These are phyloP conservation scores for Sarcophaga peregrina DNA, from an alignment of 1,140 invertebrate species.

Conservation along the genomic window DNA sequence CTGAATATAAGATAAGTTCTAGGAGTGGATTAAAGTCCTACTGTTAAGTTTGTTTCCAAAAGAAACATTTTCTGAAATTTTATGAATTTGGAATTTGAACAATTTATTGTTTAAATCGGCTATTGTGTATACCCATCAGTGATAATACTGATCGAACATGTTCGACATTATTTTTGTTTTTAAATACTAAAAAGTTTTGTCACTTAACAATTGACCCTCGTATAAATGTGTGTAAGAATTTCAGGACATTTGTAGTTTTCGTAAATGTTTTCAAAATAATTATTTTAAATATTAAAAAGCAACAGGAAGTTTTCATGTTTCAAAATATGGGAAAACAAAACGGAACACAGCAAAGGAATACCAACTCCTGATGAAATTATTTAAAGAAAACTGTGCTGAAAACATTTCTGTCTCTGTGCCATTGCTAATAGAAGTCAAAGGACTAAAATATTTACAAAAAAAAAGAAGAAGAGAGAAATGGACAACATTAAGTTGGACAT, in stretches of 20 bases:
- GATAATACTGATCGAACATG: too few species aligned
- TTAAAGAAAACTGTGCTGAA: background rate
- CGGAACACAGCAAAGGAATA: background rate
- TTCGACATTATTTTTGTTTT: too few species aligned
- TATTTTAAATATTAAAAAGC: conserved; percentile 23
- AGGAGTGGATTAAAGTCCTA: too few species aligned
- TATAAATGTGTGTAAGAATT: too few species aligned
- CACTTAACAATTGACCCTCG: too few species aligned
- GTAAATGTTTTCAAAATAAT: conserved; percentile 25
- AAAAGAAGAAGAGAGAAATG: background rate
- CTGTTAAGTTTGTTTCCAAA: too few species aligned
- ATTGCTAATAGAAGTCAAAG: background rate
- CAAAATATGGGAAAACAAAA: conserved; percentile 6
- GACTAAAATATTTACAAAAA: background rate
- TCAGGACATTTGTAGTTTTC: background rate
- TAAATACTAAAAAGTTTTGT: too few species aligned
- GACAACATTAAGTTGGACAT: conserved; percentile 5
- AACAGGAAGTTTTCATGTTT: conserved; percentile 2
- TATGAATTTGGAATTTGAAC: too few species aligned
- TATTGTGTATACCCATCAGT: too few species aligned
- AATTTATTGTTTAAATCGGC: too few species aligned
- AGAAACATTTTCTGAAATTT: too few species aligned
- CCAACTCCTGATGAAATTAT: background rate
- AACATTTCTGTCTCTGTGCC: background rate
- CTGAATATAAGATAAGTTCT: too few species aligned